These are phyloP conservation scores for Xiphophorus birchmanni DNA, from an alignment of 2,797 vertebrate species.

Conservation along the genomic window DNA sequence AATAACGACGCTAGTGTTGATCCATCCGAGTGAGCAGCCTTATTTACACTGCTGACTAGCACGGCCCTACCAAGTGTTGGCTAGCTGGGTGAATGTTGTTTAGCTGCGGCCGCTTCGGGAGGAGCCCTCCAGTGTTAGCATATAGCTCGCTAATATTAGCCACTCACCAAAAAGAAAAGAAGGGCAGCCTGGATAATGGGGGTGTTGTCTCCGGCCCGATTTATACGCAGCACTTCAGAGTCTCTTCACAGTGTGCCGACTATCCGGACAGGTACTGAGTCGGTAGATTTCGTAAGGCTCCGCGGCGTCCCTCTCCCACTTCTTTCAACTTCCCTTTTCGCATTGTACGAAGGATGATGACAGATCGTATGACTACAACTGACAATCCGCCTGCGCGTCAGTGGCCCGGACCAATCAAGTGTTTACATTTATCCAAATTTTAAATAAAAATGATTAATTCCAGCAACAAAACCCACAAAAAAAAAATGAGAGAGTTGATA, in stretches of 20 bases:
- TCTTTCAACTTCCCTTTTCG: slow-evolving; percentile 81
- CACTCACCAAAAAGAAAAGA: slow-evolving; percentile 53
- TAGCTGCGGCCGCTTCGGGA: slow-evolving; percentile 58
- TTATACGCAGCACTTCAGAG: slow-evolving; percentile 24
- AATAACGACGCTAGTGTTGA: background rate
- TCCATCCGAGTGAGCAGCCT: background rate
- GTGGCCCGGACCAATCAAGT: slow-evolving; percentile 58
- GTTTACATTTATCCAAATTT: slow-evolving; percentile 27
- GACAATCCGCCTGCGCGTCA: slow-evolving; percentile 61
- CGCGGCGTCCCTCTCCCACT: slow-evolving; percentile 71
- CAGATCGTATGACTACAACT: slow-evolving; percentile 74
- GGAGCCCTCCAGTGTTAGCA: slow-evolving; percentile 63
- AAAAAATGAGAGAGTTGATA: background rate
- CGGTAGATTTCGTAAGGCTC: slow-evolving; percentile 54
- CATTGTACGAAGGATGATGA: slow-evolving; percentile 77
- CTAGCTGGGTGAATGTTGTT: slow-evolving; percentile 47
- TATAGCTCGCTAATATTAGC: slow-evolving; percentile 40
- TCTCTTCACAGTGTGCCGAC: slow-evolving; percentile 32
- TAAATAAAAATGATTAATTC: background rate
- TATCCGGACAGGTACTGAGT: slow-evolving; percentile 17
- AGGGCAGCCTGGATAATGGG: slow-evolving; percentile 2
- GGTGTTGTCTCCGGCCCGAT: slow-evolving; percentile 20
- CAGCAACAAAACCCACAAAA: background rate
- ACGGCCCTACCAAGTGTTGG: slow-evolving; percentile 39
- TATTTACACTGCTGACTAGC: slow-evolving; percentile 25